A percentile compares a stretch with the other conserved stretches of the same genome.
Evolutionary conservation across 92 coral and sea anemone species (phyloP).

Genomic region (Paragorgia papillata): DNA sequence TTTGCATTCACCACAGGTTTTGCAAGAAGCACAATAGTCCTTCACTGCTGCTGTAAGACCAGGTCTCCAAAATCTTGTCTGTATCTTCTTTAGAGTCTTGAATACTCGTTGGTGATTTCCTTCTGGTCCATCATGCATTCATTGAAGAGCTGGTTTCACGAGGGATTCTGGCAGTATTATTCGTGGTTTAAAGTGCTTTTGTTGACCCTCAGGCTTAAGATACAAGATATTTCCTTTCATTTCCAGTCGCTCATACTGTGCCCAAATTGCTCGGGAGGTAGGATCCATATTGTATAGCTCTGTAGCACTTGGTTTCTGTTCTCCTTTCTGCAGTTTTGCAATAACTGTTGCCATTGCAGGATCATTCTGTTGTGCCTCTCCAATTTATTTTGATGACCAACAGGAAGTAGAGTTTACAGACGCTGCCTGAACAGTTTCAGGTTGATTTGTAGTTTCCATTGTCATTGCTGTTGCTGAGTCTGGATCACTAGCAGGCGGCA

Average conservation of each 20-base stretch:
- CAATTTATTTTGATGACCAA: conserved; percentile 47
- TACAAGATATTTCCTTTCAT: conserved; percentile 22
- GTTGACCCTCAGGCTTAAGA: background rate
- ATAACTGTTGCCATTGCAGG: conserved; percentile 35
- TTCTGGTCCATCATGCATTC: conserved; percentile 45
- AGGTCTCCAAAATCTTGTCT: conserved; percentile 61
- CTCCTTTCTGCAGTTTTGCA: background rate
- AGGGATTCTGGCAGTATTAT: conserved; percentile 45
- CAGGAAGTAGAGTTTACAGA: background rate
- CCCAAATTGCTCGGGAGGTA: conserved; percentile 22
- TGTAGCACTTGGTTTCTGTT: conserved; percentile 6
- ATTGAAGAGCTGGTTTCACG: conserved; percentile 34
- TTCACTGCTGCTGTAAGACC: conserved; percentile 10
- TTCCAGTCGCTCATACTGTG: conserved; percentile 37
- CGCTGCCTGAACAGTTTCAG: background rate
- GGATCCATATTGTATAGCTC: background rate
- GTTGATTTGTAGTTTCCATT: background rate
- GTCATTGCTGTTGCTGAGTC: background rate
- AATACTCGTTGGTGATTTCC: conserved; percentile 51
- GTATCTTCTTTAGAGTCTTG: conserved; percentile 61
- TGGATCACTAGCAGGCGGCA: too few relatives aligned
- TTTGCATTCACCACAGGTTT: conserved; percentile 51
- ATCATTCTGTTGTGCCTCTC: conserved; percentile 53
- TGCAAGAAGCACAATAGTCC: conserved; percentile 43
- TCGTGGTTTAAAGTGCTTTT: background rate